These are phyloP conservation scores for Aegithalos caudatus DNA, from an alignment of 2,113 vertebrate genomes.

Conservation along the genomic window DNA sequence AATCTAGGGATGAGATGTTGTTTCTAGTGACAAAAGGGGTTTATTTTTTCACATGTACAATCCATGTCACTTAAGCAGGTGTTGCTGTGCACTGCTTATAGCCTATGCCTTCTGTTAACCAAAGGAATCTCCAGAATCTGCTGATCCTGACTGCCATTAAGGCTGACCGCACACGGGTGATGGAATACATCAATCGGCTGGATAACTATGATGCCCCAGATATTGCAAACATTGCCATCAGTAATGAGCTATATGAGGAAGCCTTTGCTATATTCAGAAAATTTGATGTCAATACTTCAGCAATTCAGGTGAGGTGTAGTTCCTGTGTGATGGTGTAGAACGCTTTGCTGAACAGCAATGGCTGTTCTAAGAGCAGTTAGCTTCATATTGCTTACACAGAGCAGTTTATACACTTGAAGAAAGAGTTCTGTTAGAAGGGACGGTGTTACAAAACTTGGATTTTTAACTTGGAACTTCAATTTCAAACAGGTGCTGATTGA, in stretches of 20 bases:
- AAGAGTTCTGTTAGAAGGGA: background rate
- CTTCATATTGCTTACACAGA: background rate
- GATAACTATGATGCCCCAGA: conserved; percentile 92
- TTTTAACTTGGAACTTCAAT: background rate
- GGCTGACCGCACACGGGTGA: conserved; percentile 87
- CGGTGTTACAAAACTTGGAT: background rate
- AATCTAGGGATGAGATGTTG: background rate
- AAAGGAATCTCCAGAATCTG: conserved; percentile 92
- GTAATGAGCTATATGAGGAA: conserved; percentile 90
- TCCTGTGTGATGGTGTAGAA: background rate
- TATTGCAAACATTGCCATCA: conserved; percentile 89
- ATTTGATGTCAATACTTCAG: conserved; percentile 91
- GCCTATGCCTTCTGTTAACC: background rate
- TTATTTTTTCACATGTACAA: background rate
- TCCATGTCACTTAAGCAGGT: background rate
- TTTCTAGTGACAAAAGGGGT: background rate
- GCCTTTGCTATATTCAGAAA: conserved; percentile 91
- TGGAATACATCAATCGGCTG: conserved; percentile 90
- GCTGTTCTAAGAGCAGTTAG: background rate
- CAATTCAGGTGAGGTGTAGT: conserved; percentile 79
- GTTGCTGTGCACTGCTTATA: background rate
- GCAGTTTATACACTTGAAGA: background rate
- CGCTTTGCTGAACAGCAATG: background rate
- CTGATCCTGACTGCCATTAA: conserved; percentile 93
- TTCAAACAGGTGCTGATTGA: conserved; percentile 86